Evolutionary conservation across 2,113 vertebrate genomes (phyloP), one percentile per base, ranked within the genome.

Genomic region (Hassar affinis): DNA sequence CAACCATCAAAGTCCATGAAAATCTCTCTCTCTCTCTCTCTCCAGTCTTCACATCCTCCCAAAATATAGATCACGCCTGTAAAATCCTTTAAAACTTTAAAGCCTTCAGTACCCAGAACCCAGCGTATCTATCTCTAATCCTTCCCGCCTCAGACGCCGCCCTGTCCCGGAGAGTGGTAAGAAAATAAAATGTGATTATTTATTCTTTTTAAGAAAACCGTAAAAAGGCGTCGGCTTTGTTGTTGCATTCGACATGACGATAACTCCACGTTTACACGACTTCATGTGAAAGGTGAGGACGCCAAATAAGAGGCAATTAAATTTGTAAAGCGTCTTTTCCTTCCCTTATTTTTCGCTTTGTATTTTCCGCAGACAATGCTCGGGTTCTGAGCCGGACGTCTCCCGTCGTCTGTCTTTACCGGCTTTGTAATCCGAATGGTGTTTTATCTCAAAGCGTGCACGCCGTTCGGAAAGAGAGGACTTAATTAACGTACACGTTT

Each of bases 401-500:
- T 49, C 68, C 57, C 59, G 49, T 61, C 14, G 45, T 82, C 80
- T 69, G 57, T 84, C 74, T 81, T 79, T 84, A 79, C 78, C 42
- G 30, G 49, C 71, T 83, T 78, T 85, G 75, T 85, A 80, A 79
- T 87, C 57, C 80, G 17, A 74, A 86, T 74, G 75, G 83, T 66
- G 83, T 83, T 87, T 88, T 81, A 88, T 91, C 88, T 87, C 83
- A 80, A 68, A 52, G 77, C 30, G n/a, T 80, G 84, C 85, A 91
- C 92, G 93, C 91, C 94, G 95, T 95, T 90, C 93, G 92, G 61
- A 78, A 69, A 61, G 82, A 80, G 69, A 94, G 92, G 94, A 91
- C 80, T 92, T 95, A 96, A 96, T 96, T 95, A 96, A 96, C 93
- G 92, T 94, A 95, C 93, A 95, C 93, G 93, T 91, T 94, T 96